Percentiles rank a stretch among this genome's conserved stretches.
These are phyloP conservation scores for Synchiropus splendidus DNA, from an alignment of 2,113 vertebrate species.

Conservation along the genomic window DNA sequence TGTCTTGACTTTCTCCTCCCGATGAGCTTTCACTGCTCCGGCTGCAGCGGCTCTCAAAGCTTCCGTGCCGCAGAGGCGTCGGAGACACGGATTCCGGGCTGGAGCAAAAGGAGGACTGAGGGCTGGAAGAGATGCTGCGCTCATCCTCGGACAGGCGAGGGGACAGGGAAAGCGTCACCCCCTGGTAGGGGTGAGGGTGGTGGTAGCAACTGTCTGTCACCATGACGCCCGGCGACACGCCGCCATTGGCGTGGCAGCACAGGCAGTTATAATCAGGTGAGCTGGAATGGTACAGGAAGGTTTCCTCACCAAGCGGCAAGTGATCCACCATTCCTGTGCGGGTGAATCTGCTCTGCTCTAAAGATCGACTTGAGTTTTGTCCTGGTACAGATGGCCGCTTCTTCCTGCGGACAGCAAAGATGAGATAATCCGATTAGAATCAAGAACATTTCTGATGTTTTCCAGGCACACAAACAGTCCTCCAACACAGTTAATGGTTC, in stretches of 20 bases:
- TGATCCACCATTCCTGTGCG: constrained; percentile 94
- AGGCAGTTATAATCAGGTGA: constrained; percentile 55
- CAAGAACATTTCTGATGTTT: background rate
- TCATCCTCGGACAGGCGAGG: constrained; percentile 83
- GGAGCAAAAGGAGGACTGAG: constrained; percentile 81
- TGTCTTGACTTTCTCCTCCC: constrained; percentile 79
- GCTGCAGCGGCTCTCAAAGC: constrained; percentile 45
- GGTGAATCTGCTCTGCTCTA: constrained; percentile 26
- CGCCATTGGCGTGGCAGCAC: constrained; percentile 20
- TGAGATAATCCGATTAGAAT: constrained; percentile 1
- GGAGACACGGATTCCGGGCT: constrained; percentile 66
- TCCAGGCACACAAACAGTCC: background rate
- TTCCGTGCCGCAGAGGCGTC: constrained; percentile 4
- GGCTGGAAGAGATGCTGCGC: constrained; percentile 83
- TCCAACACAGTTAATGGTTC: no score
- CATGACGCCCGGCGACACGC: constrained; percentile 60
- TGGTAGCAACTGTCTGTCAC: constrained; percentile 73
- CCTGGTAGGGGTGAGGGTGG: constrained; percentile 36
- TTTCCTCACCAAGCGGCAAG: constrained; percentile 81
- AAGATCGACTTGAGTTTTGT: constrained; percentile 18
- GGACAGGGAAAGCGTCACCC: constrained; percentile 73
- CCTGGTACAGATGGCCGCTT: constrained; percentile 10
- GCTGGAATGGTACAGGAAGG: constrained; percentile 71
- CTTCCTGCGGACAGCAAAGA: constrained; percentile 25
- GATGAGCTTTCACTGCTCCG: constrained; percentile 67